Base-by-base conservation (phyloP, 2,888 invertebrate genomes). In the Nymphalis c-album region DNA sequence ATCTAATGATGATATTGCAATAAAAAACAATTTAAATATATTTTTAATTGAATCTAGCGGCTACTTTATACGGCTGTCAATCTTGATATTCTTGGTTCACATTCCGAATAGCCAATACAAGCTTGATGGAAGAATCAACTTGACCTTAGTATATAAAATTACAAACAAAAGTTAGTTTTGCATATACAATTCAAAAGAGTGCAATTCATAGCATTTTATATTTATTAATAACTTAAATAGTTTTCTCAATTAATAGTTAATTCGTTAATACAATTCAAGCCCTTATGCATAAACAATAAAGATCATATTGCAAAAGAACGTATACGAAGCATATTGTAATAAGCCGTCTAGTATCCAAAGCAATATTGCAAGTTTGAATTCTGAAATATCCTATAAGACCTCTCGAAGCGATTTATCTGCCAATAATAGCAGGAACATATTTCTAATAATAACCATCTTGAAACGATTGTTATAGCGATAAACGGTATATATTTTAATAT, bases 371-470 rank as follows among this genome's bases (percentile, higher is more conserved):
- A 79, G 76, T 79, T 55, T 77, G 77, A 84, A 79, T 74, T 71
- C 75, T 67, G 75, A 75, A 80, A 81, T 82, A 78, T 80, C 78
- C 76, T 75, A 73, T 74, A 73, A 78, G 77, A 67, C 79, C 84
- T 80, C 86, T 87, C 78, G 79, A 83, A 81, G 73, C 77, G 78
- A 75, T 84, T 86, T 84, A 86, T 85, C 84, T 80, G 75, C 80
- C 81, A 84, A 87, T 88, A 85, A 85, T 78, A 78, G 79, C 79
- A 78, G 78, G 82, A 83, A 82, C 79, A 73, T 73, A 73, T 67
- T 72, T 73, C 69, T 70, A 60, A 67, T 70, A 71, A 67, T 74
- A 76, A 81, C 77, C 72, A 77, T 77, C 80, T 83, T 75, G 77
- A 83, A 82, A 82, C 78, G 73, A 70, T 76, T 76, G 73, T 75